A percentile compares a stretch with the other conserved stretches of the same genome.
phyloP scores from a whole-genome alignment of 2,113 vertebrate species.

The Dendropsophus ebraccatus region DNA sequence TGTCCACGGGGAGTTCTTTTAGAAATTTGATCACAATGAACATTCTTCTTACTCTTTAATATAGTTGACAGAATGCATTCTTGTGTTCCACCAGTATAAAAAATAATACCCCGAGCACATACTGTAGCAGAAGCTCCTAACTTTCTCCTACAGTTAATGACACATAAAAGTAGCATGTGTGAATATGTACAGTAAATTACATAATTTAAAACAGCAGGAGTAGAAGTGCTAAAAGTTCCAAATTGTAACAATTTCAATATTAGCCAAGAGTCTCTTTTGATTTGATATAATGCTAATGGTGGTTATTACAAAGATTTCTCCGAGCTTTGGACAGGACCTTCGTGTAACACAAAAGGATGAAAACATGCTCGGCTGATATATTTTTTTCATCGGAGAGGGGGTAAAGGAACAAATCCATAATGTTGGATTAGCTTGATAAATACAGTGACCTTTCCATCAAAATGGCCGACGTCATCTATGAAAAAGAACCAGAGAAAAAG shows the following conservation, averaged over 20 bases:
- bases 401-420: conserved; percentile 60
- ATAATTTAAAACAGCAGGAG: conserved; percentile 55
- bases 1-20: conserved; percentile 40
- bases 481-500: conserved; percentile 65
- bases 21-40: conserved; percentile 41
- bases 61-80: conserved; percentile 50
- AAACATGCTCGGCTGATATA: conserved; percentile 60
- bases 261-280: conserved; percentile 68
- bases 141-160: conserved; percentile 51
- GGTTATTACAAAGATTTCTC: conserved; percentile 60
- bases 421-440: conserved; percentile 69
- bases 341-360: conserved; percentile 65
- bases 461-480: conserved; percentile 64
- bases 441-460: conserved; percentile 71
- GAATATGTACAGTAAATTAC: conserved; percentile 60
- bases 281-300: conserved; percentile 62
- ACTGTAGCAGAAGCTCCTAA: conserved; percentile 47
- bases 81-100: conserved; percentile 21
- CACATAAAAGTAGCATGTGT: conserved; percentile 62
- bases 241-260: conserved; percentile 61
- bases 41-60: conserved; percentile 50
- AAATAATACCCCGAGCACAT: conserved; percentile 32
- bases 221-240: conserved; percentile 60
- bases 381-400: conserved; percentile 40
- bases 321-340: conserved; percentile 50